Percentiles rank a stretch among this genome's conserved stretches.
phyloP scores from a whole-genome alignment of 2,113 vertebrate species.

The Chloropsis cyanopogon region DNA sequence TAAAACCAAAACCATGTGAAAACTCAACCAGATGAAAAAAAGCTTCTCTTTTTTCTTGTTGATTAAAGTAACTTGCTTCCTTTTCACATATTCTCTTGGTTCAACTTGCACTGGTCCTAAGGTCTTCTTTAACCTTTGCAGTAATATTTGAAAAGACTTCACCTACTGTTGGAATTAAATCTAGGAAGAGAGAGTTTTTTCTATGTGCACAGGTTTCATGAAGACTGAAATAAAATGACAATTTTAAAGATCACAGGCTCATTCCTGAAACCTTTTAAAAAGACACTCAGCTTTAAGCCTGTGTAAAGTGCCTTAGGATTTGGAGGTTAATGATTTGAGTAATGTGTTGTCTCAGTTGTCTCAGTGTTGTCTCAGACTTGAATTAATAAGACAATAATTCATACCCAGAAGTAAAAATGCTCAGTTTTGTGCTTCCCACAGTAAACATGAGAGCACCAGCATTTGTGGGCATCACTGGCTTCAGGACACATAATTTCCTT shows the following conservation, averaged over 20 bases:
- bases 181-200: conserved; percentile 16
- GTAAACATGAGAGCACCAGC: background rate
- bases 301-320: background rate
- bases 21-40: background rate
- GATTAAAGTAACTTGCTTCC: background rate
- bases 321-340: background rate
- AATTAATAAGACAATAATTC: background rate
- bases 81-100: background rate
- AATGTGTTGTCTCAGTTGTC: background rate
- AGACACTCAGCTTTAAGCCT: background rate
- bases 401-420: background rate
- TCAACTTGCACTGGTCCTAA: background rate
- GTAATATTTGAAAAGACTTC: background rate
- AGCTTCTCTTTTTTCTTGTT: background rate
- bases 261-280: background rate
- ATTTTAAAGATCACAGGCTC: conserved; percentile 11
- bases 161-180: conserved; percentile 7
- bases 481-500: background rate
- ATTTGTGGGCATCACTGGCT: background rate
- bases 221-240: background rate
- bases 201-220: background rate
- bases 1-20: background rate
- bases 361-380: background rate
- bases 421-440: background rate
- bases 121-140: background rate